Base-by-base conservation (phyloP, 2,113 vertebrate genomes). In the Oryzias melastigma region DNA sequence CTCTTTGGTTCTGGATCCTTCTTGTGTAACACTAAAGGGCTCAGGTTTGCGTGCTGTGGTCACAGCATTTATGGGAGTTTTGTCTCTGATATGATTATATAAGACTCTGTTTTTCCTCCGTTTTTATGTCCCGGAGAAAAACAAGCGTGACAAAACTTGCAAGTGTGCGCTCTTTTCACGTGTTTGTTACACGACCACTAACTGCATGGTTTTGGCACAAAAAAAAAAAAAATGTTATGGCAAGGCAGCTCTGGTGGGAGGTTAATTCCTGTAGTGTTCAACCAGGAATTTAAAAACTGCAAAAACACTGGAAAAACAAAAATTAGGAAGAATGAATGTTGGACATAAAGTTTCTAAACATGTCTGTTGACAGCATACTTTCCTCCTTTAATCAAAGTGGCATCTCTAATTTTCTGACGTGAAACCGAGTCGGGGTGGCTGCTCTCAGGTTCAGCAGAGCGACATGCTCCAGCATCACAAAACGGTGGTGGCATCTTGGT, bases 401-500 rank as follows among this genome's bases (percentile, higher is more conserved):
- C 69, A 65, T 47, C 56, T 58, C 14, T 14, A n/a, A 48, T 59
- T 62, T 53, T 42, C 69, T 44, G 5, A 25, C 59, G 62, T 44
- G 22, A 40, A 45, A 42, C 40, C 12, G 51, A 13, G 50, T 42
- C 50, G 40, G 56, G 53, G 19, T 67, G 29, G 57, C 52, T 58
- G 71, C 52, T 70, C 50, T 15, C 12, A 18, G 46, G 47, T 55
- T 67, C 20, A 42, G 52, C 41, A 7, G 58, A 48, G 65, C 48
- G 50, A 74, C 61, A 61, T 61, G 50, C 5, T 15, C 15, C 63
- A 58, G 63, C 75, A 67, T 76, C 75, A 66, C 73, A 63, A 82
- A 79, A 64, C 19, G 20, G 18, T 64, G 42, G 45, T 83, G 80
- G 76, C 81, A 80, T 83, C 69, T 80, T 77, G 77, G 81, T 68